A percentile compares a stretch with the other conserved stretches of the same genome.
phyloP scores from a whole-genome alignment of 2,797 vertebrate genomes.

The Myiotriccus ornatus region DNA sequence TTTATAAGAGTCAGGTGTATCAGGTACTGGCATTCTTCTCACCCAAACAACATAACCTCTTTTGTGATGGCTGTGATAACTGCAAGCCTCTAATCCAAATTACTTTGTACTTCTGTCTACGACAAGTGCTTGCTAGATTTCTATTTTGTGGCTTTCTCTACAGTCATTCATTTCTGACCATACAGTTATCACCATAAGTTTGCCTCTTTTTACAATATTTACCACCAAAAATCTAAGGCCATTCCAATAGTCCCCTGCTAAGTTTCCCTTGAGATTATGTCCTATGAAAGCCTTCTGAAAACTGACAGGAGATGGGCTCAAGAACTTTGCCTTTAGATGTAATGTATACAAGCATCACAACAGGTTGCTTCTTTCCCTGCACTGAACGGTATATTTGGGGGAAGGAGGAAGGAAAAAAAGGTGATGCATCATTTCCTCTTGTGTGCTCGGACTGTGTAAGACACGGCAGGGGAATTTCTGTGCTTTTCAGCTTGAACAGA shows the following conservation, averaged over 20 bases:
- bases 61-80: not conserved
- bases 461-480: not conserved
- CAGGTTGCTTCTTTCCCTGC: not conserved
- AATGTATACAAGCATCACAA: not conserved
- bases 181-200: not conserved
- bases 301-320: not conserved
- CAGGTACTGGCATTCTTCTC: not conserved
- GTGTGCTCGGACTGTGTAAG: not conserved
- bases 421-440: not conserved
- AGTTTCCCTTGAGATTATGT: not conserved
- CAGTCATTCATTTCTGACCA: not conserved
- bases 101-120: not conserved
- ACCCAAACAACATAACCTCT: slow-evolving; percentile 16
- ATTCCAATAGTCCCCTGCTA: not conserved
- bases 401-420: not conserved
- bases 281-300: not conserved
- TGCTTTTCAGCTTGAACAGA: not conserved
- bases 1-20: slow-evolving; percentile 15
- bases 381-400: not conserved
- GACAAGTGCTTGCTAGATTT: not conserved
- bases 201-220: not conserved
- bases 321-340: not conserved
- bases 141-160: not conserved
- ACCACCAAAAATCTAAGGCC: not conserved
- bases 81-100: not conserved